phyloP scores from a whole-genome alignment of 2,797 vertebrate species.

The Gymnoscopelus microlampas region DNA sequence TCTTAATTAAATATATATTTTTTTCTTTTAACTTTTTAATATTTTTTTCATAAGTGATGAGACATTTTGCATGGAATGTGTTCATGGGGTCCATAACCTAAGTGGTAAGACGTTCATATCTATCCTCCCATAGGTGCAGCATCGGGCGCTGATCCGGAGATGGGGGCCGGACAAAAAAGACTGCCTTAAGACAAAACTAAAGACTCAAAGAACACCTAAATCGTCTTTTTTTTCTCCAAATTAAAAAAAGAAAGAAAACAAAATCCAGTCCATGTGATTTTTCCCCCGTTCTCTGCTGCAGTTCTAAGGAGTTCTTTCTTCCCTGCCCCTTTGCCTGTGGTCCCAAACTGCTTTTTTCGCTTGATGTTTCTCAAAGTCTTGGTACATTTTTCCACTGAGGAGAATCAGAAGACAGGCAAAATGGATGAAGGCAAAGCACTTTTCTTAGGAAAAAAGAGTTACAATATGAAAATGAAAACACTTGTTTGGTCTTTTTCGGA shows the following conservation, averaged over 20 bases:
- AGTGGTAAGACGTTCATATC: slow-evolving; percentile 84
- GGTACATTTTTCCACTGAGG: slow-evolving; percentile 37
- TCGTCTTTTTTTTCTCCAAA: slow-evolving; percentile 47
- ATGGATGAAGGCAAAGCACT: slow-evolving; percentile 19
- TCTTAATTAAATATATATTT: slow-evolving; percentile 34
- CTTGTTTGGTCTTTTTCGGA: neutral
- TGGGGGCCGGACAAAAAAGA: slow-evolving; percentile 80
- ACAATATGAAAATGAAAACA: slow-evolving; percentile 19
- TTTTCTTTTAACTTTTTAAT: slow-evolving; percentile 36
- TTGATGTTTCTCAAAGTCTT: slow-evolving; percentile 50
- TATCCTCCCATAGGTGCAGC: slow-evolving; percentile 86
- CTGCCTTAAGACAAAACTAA: slow-evolving; percentile 82
- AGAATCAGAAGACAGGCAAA: slow-evolving; percentile 31
- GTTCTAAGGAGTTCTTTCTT: slow-evolving; percentile 57
- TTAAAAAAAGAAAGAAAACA: slow-evolving; percentile 63
- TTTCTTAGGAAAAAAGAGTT: slow-evolving; percentile 27
- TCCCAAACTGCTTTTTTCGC: slow-evolving; percentile 52
- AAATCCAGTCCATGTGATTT: slow-evolving; percentile 56
- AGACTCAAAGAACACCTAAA: slow-evolving; percentile 73
- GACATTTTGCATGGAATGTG: slow-evolving; percentile 82
- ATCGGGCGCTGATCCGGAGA: slow-evolving; percentile 77
- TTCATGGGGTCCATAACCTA: slow-evolving; percentile 74
- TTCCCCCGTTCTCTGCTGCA: slow-evolving; percentile 55
- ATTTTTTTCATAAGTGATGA: slow-evolving; percentile 52
- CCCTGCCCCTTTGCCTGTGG: slow-evolving; percentile 59